These are phyloP conservation scores for Lutjanus erythropterus DNA, from an alignment of 2,113 vertebrate genomes.

Conservation along the genomic window DNA sequence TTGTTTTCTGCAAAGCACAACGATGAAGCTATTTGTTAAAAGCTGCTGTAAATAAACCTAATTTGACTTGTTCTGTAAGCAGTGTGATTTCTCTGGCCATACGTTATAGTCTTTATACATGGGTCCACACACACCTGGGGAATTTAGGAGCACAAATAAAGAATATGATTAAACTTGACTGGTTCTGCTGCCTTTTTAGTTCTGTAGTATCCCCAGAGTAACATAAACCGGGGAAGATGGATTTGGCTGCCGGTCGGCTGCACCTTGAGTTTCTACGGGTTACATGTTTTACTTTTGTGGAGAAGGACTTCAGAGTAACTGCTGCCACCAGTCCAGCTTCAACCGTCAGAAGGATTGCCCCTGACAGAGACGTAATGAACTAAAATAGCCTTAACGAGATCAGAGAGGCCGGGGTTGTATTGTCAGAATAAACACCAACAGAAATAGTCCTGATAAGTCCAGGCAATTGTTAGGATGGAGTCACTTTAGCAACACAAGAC, in stretches of 20 bases:
- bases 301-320: constrained; percentile 50
- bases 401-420: constrained; percentile 43
- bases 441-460: constrained; percentile 77
- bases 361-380: constrained; percentile 73
- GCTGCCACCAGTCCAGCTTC: constrained; percentile 47
- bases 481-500: constrained; percentile 58
- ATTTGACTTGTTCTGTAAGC: constrained; percentile 49
- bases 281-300: constrained; percentile 43
- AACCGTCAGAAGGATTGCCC: constrained; percentile 61
- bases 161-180: constrained; percentile 70
- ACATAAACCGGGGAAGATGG: constrained; percentile 65
- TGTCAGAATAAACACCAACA: constrained; percentile 50
- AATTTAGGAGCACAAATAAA: constrained; percentile 56
- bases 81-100: constrained; percentile 32
- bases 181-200: constrained; percentile 52
- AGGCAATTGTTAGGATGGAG: constrained; percentile 55
- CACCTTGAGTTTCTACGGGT: constrained; percentile 33
- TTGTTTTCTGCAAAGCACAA: constrained; percentile 22
- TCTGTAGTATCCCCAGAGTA: constrained; percentile 65
- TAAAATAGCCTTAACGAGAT: constrained; percentile 79
- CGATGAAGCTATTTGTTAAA: constrained; percentile 42
- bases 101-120: constrained; percentile 48
- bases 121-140: constrained; percentile 39
- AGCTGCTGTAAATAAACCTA: constrained; percentile 51
- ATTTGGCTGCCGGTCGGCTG: constrained; percentile 49